Percentiles rank a stretch among this genome's conserved stretches.
Conservation (phyloP, 2,888 invertebrate genomes). For the Matsumyia berberina region DNA sequence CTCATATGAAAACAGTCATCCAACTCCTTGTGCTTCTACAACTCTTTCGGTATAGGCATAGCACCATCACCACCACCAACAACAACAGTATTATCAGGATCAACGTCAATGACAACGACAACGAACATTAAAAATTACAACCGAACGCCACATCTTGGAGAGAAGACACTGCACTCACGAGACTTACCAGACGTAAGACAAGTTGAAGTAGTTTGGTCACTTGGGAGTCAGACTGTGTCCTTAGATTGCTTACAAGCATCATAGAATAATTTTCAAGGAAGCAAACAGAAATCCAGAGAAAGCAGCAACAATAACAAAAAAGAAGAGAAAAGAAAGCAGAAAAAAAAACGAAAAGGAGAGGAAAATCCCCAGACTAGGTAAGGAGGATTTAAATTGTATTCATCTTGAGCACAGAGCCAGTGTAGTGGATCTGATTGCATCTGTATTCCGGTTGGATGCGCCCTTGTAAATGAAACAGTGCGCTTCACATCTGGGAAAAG, state of each 20-base stretch:
- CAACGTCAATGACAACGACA: conserved; percentile 59
- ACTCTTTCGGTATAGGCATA: conserved; percentile 44
- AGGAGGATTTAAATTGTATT: conserved; percentile 65
- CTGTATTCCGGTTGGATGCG: conserved; percentile 50
- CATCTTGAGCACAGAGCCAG: conserved; percentile 28
- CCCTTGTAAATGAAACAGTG: conserved; percentile 43
- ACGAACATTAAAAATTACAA: conserved; percentile 71
- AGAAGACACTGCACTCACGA: not conserved
- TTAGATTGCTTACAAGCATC: conserved; percentile 66
- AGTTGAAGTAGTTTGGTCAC: conserved; percentile 72
- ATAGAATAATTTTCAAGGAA: conserved; percentile 53
- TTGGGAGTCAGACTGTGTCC: conserved; percentile 68
- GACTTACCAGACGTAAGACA: conserved; percentile 35
- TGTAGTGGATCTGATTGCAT: conserved; percentile 11
- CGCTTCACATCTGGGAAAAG: conserved; percentile 49
- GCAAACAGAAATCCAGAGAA: too few species aligned
- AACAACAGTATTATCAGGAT: conserved; percentile 41
- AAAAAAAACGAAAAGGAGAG: conserved; percentile 13
- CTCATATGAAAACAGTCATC: conserved; percentile 73
- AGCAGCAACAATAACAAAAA: not conserved
- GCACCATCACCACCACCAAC: conserved; percentile 14
- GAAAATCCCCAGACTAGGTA: conserved; percentile 68
- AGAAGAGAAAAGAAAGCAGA: too few species aligned
- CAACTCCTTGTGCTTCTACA: conserved; percentile 61
- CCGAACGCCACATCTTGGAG: conserved; percentile 38